Percentiles rank a stretch among this genome's conserved stretches.
Evolutionary conservation across 1,140 invertebrate species (phyloP).

Genomic region (Saxidomus purpurata): DNA sequence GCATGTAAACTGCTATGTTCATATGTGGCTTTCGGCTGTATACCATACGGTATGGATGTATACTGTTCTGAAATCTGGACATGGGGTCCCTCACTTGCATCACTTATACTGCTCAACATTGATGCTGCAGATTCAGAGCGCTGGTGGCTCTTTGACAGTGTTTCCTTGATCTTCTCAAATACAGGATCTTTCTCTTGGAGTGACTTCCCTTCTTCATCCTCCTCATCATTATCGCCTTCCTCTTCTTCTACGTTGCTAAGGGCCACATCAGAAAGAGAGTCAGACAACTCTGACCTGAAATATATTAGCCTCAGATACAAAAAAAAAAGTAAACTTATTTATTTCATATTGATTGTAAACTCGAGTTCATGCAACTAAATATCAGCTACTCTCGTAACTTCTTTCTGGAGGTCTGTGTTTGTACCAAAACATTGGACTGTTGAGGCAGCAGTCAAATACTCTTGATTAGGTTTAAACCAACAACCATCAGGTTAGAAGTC

Average conservation of each 20-base stretch:
- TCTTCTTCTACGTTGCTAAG: constrained; percentile 57
- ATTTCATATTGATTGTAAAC: too few relatives aligned
- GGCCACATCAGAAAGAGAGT: constrained; percentile 29
- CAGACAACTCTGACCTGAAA: constrained; percentile 34
- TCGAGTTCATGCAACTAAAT: too few relatives aligned
- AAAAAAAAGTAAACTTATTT: too few relatives aligned
- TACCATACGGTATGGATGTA: constrained; percentile 79
- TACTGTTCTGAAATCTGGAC: constrained; percentile 78
- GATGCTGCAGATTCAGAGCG: constrained; percentile 60
- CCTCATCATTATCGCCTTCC: constrained; percentile 66
- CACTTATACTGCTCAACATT: constrained; percentile 55
- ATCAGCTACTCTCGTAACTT: too few relatives aligned
- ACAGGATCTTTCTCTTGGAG: constrained; percentile 63
- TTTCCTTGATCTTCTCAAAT: constrained; percentile 77
- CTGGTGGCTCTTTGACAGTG: constrained; percentile 67
- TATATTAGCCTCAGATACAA: too few relatives aligned
- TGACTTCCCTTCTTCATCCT: constrained; percentile 63
- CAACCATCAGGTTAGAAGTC: too few relatives aligned
- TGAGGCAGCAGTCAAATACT: too few relatives aligned
- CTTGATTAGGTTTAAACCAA: too few relatives aligned
- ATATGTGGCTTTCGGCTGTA: constrained; percentile 80
- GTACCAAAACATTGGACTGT: too few relatives aligned
- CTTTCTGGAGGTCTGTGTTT: too few relatives aligned
- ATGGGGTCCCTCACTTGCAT: constrained; percentile 62
- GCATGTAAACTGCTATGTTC: constrained; percentile 81